These are phyloP conservation scores for Corythoichthys intestinalis DNA, from an alignment of 2,113 vertebrate genomes.

Conservation along the genomic window DNA sequence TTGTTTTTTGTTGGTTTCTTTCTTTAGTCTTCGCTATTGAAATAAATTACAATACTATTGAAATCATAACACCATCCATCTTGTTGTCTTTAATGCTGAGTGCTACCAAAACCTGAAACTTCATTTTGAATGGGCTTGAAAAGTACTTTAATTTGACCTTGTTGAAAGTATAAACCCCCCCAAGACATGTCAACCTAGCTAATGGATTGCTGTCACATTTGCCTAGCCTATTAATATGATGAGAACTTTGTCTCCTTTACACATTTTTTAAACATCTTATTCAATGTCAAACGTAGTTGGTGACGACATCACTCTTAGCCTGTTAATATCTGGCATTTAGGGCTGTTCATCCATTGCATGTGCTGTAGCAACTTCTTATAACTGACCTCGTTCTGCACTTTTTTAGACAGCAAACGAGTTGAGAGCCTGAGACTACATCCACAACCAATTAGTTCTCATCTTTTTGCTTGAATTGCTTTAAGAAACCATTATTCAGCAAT, in stretches of 20 bases:
- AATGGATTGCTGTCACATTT: conserved; percentile 1
- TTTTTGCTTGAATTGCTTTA: neutral
- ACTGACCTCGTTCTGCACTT: neutral
- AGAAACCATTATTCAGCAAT: neutral
- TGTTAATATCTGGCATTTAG: neutral
- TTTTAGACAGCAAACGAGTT: neutral
- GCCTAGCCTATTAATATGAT: neutral
- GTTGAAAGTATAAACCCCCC: neutral
- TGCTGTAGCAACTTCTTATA: neutral
- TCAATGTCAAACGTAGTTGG: neutral
- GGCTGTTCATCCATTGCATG: neutral
- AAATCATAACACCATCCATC: neutral
- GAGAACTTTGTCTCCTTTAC: neutral
- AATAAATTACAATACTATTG: neutral
- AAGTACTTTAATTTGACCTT: neutral
- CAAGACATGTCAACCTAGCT: neutral
- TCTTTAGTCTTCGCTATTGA: neutral
- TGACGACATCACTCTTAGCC: neutral
- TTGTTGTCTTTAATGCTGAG: neutral
- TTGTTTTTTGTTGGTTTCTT: neutral
- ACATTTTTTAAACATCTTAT: neutral
- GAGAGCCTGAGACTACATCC: neutral
- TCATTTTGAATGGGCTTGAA: neutral
- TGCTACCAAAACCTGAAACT: neutral
- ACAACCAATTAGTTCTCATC: neutral